These are phyloP conservation scores for Lagodon rhomboides DNA, from an alignment of 2,797 vertebrate species.

Conservation along the genomic window DNA sequence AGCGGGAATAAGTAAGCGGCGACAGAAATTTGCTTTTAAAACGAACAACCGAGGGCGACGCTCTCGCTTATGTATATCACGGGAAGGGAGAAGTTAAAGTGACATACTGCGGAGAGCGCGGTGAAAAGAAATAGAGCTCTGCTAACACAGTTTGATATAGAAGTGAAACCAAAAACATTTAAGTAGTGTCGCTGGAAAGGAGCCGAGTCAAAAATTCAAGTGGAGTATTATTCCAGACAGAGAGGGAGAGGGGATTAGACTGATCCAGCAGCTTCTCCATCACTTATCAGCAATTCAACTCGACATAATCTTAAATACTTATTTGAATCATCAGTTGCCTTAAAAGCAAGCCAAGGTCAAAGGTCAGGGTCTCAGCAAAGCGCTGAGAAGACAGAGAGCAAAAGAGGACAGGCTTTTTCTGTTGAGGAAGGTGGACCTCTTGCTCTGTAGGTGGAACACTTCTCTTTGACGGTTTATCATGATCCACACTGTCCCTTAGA, in stretches of 20 bases:
- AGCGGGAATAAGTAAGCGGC: constrained; percentile 11
- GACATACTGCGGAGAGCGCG: not conserved
- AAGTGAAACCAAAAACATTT: not conserved
- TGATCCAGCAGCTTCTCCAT: not conserved
- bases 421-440: not conserved
- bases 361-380: not conserved
- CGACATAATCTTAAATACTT: not conserved
- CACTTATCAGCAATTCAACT: not conserved
- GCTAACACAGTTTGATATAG: not conserved
- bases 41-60: not conserved
- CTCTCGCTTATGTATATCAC: constrained; percentile 2
- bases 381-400: not conserved
- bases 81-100: constrained; percentile 8
- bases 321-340: not conserved
- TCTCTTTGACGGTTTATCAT: not conserved
- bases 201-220: not conserved
- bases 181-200: not conserved
- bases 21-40: constrained; percentile 29
- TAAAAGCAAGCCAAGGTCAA: not conserved
- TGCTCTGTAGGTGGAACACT: not conserved
- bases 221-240: not conserved
- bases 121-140: not conserved
- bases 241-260: constrained; percentile 5
- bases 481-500: not conserved
- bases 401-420: not conserved